These are phyloP conservation scores for Pelodiscus sinensis DNA, from an alignment of 2,113 vertebrate genomes.

Conservation along the genomic window DNA sequence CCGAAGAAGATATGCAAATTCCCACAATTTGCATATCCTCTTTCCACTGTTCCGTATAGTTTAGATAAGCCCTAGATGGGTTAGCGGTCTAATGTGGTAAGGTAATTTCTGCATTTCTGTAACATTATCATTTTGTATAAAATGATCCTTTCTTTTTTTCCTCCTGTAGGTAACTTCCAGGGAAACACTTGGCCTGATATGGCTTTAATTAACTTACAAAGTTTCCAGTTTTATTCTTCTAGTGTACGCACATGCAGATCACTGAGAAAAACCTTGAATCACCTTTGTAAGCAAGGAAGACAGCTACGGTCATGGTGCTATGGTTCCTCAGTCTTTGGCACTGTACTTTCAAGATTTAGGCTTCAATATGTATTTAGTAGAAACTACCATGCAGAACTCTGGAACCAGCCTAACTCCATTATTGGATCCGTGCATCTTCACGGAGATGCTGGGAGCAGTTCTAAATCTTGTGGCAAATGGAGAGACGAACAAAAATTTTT, in stretches of 20 bases:
- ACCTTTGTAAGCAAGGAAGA: background rate
- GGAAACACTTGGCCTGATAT: conserved; percentile 15
- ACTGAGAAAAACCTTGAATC: conserved; percentile 42
- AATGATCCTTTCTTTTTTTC: background rate
- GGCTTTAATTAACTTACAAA: conserved; percentile 67
- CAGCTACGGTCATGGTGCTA: background rate
- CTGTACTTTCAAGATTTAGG: conserved; percentile 5
- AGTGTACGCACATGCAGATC: conserved; percentile 11
- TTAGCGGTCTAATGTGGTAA: accelerated
- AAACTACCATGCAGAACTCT: conserved; percentile 68
- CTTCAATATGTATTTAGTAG: conserved; percentile 19
- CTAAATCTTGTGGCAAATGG: conserved; percentile 58
- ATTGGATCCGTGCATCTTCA: conserved; percentile 67
- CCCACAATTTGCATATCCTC: no score
- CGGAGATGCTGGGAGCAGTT: conserved; percentile 27
- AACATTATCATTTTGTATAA: background rate
- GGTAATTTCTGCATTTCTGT: accelerated
- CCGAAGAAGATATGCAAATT: no score
- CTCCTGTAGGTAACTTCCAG: background rate
- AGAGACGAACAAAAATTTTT: conserved; percentile 74
- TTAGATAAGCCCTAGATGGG: no score
- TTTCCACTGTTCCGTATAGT: no score
- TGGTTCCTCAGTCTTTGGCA: background rate
- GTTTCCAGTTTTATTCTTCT: conserved; percentile 44
- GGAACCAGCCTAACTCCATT: conserved; percentile 63